Percentiles rank a stretch among this genome's conserved stretches.
These are phyloP conservation scores for Sebastes steindachneri DNA, from an alignment of 2,797 vertebrate genomes.

Conservation along the genomic window DNA sequence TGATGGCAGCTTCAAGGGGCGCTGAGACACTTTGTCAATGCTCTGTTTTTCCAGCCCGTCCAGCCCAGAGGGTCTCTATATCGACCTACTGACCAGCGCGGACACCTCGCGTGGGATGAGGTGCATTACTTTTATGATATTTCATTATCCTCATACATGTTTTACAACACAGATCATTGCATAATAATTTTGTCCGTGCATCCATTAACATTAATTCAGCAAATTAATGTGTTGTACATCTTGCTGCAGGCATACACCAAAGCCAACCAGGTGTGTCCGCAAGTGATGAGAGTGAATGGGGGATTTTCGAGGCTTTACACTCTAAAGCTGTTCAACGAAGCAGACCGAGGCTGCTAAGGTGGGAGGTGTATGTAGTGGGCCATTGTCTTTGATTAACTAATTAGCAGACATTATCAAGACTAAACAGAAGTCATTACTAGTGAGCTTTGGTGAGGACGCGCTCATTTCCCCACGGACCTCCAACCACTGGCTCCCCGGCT, in stretches of 20 bases:
- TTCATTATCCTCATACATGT: constrained; percentile 61
- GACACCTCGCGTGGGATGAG: constrained; percentile 24
- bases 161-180: constrained; percentile 41
- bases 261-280: constrained; percentile 74
- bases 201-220: constrained; percentile 62
- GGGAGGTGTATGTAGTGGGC: constrained; percentile 72
- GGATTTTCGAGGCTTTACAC: constrained; percentile 62
- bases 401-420: constrained; percentile 87
- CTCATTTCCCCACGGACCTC: constrained; percentile 80
- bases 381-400: constrained; percentile 86
- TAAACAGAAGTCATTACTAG: constrained; percentile 86
- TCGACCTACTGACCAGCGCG: constrained; percentile 48
- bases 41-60: constrained; percentile 59
- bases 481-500: constrained; percentile 40
- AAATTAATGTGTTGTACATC: constrained; percentile 66
- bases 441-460: constrained; percentile 67
- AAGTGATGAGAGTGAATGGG: constrained; percentile 54
- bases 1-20: constrained; percentile 71
- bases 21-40: constrained; percentile 80
- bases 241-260: constrained; percentile 64
- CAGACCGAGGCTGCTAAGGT: constrained; percentile 71
- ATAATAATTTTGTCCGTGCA: constrained; percentile 29
- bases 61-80: constrained; percentile 57
- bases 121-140: constrained; percentile 41
- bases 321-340: constrained; percentile 68